A percentile compares a stretch with the other conserved stretches of the same genome.
phyloP scores from a whole-genome alignment of 2,888 invertebrate genomes.

The Tigriopus californicus region DNA sequence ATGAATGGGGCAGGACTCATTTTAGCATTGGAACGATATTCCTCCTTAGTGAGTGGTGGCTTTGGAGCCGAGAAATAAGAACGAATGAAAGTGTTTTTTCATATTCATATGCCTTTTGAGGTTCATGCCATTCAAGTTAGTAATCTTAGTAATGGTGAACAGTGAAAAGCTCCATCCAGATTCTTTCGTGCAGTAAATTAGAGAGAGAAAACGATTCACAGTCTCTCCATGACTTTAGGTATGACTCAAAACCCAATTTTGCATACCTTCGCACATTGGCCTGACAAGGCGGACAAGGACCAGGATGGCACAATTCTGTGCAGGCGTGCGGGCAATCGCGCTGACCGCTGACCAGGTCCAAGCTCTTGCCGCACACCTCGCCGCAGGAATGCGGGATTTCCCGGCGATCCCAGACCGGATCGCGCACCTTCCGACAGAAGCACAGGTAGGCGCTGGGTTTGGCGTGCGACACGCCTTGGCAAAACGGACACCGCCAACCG shows the following conservation, averaged over 20 bases:
- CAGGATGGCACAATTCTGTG: constrained; percentile 65
- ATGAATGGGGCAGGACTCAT: too few species aligned
- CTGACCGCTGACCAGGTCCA: constrained; percentile 38
- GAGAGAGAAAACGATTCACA: too few species aligned
- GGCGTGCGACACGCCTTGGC: constrained; percentile 56
- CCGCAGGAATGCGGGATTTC: constrained; percentile 79
- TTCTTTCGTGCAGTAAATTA: too few species aligned
- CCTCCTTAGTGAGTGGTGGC: too few species aligned
- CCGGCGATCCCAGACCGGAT: constrained; percentile 54
- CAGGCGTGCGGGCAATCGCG: constrained; percentile 23
- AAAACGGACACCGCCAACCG: constrained; percentile 91
- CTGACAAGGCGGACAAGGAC: constrained; percentile 53
- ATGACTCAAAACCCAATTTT: too few species aligned
- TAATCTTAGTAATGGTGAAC: too few species aligned
- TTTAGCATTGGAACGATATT: background rate
- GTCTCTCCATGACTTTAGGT: too few species aligned
- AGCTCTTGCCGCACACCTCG: constrained; percentile 48
- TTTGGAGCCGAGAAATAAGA: too few species aligned
- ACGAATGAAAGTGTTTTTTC: too few species aligned
- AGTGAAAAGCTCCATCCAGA: too few species aligned
- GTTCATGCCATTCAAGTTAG: too few species aligned
- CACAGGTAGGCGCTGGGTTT: constrained; percentile 67
- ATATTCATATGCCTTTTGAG: too few species aligned
- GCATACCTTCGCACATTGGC: background rate
- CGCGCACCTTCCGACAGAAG: constrained; percentile 62